Base-by-base conservation (phyloP, 2,797 vertebrate genomes). In the Todus mexicanus region DNA sequence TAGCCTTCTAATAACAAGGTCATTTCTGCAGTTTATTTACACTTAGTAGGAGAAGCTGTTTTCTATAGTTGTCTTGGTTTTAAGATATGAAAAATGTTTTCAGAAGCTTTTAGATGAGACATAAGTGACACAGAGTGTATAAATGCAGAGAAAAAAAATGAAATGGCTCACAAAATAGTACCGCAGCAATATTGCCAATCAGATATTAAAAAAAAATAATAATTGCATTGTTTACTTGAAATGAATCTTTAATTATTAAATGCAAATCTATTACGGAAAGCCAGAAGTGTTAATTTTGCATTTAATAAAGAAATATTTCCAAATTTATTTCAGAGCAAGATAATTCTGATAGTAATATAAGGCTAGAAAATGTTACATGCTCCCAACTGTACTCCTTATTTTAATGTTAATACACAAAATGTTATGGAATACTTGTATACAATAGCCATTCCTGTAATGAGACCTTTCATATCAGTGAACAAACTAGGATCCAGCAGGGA, bases 371-470 rank as follows among this genome's bases (percentile, higher is more conserved):
- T 60, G 4, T 35, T 79, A 6, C 40, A 19, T 47, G 10, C 12
- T 82, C 11, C 48, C 48, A 79, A 35, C 2, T 19, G 33, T 9
- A 37, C 6, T 72, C 35, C 38, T 83, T 84, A 61, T 56, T 93
- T 90, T 93, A 76, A 71, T 70, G 45, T 77, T 81, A 66, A 57
- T 88, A 64, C 80, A 22, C 6, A 76, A 89, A 94, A 90, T 69
- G 25, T 69, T 85, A 42, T 89, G 51, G 33, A 92, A 74, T 60
- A 54, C 31, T 77, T 88, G 26, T 85, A 73, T 13, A 79, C 5
- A 56, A 43, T 75, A 86, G 26, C 27, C 48, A 54, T 89, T 93
- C 42, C 23, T 79, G 94, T 95, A 95, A 94, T 64, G 79, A 96
- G 81, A 80, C 65, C 31, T 90, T 75, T 65, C 79, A 73, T 72